Evolutionary conservation across 2,888 invertebrate species (phyloP).

Genomic region (Nymphalis urticae): DNA sequence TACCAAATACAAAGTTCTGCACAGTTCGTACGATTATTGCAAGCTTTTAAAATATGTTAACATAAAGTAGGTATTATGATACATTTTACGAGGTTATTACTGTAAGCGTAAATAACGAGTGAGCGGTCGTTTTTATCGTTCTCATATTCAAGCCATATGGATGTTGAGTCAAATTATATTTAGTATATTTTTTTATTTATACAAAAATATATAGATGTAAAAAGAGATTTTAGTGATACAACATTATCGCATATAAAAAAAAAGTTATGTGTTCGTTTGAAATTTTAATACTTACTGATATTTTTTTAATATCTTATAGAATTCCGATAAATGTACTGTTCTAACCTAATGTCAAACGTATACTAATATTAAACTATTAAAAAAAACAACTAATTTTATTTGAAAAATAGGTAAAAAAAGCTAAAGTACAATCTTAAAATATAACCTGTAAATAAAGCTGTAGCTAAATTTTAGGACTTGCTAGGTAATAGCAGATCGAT

Average conservation of each 20-base stretch:
- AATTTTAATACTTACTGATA: background rate
- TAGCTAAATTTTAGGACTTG: too few species aligned
- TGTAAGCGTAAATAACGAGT: slow-evolving; percentile 32
- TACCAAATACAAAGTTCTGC: slow-evolving; percentile 16
- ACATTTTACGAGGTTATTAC: slow-evolving; percentile 33
- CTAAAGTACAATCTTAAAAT: too few species aligned
- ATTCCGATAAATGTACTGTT: too few species aligned
- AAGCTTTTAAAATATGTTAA: slow-evolving; percentile 33
- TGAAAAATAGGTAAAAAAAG: too few species aligned
- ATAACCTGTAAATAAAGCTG: too few species aligned
- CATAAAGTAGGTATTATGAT: slow-evolving; percentile 31
- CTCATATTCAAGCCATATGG: slow-evolving; percentile 11
- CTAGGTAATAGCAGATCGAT: too few species aligned
- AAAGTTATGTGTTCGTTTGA: too few species aligned
- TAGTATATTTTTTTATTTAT: slow-evolving; percentile 11
- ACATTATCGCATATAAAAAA: too few species aligned
- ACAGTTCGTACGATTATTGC: slow-evolving; percentile 19
- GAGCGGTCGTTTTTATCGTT: slow-evolving; percentile 31
- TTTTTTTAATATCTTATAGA: background rate
- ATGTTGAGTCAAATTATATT: slow-evolving; percentile 8
- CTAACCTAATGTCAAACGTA: too few species aligned
- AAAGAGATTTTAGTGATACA: too few species aligned
- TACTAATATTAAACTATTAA: too few species aligned
- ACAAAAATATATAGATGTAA: background rate
- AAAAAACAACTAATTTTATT: too few species aligned